phyloP scores from a whole-genome alignment of 2,888 invertebrate genomes.

The Deroplatys truncata region DNA sequence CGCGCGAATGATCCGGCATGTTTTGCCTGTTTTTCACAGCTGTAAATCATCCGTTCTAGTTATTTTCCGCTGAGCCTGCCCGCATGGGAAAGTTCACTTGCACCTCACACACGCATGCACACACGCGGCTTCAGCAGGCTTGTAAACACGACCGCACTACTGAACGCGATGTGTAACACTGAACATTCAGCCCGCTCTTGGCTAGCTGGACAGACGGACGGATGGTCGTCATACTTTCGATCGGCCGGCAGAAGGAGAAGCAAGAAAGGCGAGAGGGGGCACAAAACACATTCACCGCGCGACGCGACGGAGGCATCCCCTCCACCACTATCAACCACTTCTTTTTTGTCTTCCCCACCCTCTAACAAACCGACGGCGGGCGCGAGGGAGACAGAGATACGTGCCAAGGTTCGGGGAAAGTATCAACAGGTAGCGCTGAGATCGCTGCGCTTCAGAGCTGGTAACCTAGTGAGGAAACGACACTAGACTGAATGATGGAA shows the following conservation, averaged over 20 bases:
- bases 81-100: constrained; percentile 2
- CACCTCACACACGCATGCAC: background rate
- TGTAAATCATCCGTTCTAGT: background rate
- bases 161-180: background rate
- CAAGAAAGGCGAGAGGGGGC: background rate
- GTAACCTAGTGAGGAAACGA: background rate
- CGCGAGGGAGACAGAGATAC: background rate
- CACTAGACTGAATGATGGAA: background rate
- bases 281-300: background rate
- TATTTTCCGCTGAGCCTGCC: background rate
- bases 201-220: background rate
- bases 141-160: background rate
- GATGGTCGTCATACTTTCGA: constrained; percentile 4
- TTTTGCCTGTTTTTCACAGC: background rate
- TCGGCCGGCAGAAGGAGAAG: background rate
- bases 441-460: background rate
- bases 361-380: background rate
- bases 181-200: background rate
- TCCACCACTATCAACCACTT: background rate
- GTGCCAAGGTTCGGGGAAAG: background rate
- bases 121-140: background rate
- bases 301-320: background rate
- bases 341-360: background rate
- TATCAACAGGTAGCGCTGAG: constrained; percentile 2
- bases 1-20: background rate